Base-by-base conservation (phyloP, 2,797 vertebrate genomes). In the Hippoglossus hippoglossus region DNA sequence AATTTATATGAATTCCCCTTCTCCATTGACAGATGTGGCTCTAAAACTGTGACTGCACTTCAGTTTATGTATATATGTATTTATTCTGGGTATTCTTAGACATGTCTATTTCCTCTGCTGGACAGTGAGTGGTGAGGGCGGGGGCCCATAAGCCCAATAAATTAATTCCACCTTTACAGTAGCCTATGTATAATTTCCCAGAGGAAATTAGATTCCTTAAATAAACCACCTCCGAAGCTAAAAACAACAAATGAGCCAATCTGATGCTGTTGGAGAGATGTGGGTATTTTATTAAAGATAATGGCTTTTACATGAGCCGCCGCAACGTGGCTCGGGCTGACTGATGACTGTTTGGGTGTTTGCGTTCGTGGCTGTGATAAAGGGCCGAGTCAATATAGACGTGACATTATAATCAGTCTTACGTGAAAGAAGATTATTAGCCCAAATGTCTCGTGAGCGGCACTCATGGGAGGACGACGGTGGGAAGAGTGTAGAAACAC, bases 161-260 rank as follows among this genome's bases (percentile, higher is more conserved):
- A 65, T 77, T 46, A 57, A 22, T 49, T 63, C 31, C 49, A 59
- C n/a, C 60, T 49, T 39, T 22, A 41, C 16, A 18, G 1, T 26
- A 54, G 36, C 36, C 36, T 39, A 13, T 25, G 1, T n/a, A 10
- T 53, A 24, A 72, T 73, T 82, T 73, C 19, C 47, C 55, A 44
- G 24, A 46, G 58, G 55, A 76, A 73, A 67, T 73, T 0, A 0
- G 51, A 21, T 59, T 28, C 6, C 10, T 54, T 22, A 39, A 51
- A 80, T 71, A 57, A 59, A 53, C 25, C 51, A 19, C 46, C 51
- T 46, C 10, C 10, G 36, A 54, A 53, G 16, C 18, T 21, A 19
- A 55, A 53, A 70, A 61, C 47, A 50, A 22, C 46, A 75, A 55
- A 72, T 55, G 3, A 53, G 53, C 3, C 16, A 53, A 47, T 56